Evolutionary conservation across 2,113 vertebrate genomes (phyloP).

Genomic region (Crotalus horridus): DNA sequence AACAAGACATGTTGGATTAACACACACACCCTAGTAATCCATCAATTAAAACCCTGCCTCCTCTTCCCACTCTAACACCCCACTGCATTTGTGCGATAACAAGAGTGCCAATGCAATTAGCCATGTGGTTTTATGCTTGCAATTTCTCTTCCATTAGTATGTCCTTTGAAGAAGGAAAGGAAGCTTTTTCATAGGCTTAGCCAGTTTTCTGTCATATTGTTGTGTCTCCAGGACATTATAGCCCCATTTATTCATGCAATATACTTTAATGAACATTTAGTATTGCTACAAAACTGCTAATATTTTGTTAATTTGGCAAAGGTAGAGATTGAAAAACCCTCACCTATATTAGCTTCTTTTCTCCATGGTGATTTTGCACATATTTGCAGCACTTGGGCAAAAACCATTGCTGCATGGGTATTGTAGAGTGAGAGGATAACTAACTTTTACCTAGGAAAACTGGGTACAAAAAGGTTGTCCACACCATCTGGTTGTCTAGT

Average conservation of each 20-base stretch:
- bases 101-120: slow-evolving; percentile 43
- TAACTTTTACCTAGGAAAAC: not conserved
- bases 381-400: no score
- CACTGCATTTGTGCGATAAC: slow-evolving; percentile 50
- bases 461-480: not conserved
- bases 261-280: not conserved
- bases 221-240: not conserved
- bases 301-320: not conserved
- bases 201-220: not conserved
- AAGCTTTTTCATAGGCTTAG: not conserved
- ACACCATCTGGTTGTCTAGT: not conserved
- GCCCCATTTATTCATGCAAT: not conserved
- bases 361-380: not conserved
- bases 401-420: not conserved
- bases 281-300: not conserved
- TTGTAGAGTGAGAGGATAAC: not conserved
- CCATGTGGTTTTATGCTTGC: slow-evolving; percentile 12
- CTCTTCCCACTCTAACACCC: slow-evolving; percentile 34
- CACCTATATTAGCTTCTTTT: not conserved
- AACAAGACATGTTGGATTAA: slow-evolving; percentile 57
- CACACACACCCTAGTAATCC: slow-evolving; percentile 47
- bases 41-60: slow-evolving; percentile 58
- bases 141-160: slow-evolving; percentile 15
- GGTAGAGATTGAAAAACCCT: not conserved
- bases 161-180: not conserved